These are phyloP conservation scores for Cephus spinipes DNA, from an alignment of 2,888 invertebrate species.

Conservation along the genomic window DNA sequence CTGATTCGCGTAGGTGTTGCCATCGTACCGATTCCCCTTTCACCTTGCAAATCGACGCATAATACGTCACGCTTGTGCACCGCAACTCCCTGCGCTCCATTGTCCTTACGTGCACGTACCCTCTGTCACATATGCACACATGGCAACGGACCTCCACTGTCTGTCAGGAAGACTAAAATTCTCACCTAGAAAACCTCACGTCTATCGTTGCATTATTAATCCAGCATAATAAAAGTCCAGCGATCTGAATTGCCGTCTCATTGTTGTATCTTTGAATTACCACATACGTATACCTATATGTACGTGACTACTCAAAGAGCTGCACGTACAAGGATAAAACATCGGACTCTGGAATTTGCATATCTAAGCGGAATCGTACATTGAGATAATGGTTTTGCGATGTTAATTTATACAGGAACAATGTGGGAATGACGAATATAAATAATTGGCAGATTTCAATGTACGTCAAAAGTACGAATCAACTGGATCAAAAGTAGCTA, in stretches of 20 bases:
- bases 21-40: background rate
- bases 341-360: background rate
- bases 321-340: background rate
- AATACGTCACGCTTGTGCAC: background rate
- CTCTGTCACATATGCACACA: background rate
- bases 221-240: background rate
- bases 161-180: background rate
- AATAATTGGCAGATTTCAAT: background rate
- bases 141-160: background rate
- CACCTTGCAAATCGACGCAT: background rate
- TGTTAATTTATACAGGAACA: background rate
- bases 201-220: background rate
- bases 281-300: background rate
- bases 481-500: background rate
- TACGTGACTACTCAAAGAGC: background rate
- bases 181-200: background rate
- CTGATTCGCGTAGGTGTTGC: background rate
- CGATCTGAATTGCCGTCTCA: background rate
- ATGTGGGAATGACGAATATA: background rate
- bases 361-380: background rate
- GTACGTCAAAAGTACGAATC: background rate
- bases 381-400: conserved; percentile 5
- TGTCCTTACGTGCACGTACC: background rate
- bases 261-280: background rate
- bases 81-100: background rate